Conservation (phyloP, 2,797 vertebrate species). For the Myotis findleyi region DNA sequence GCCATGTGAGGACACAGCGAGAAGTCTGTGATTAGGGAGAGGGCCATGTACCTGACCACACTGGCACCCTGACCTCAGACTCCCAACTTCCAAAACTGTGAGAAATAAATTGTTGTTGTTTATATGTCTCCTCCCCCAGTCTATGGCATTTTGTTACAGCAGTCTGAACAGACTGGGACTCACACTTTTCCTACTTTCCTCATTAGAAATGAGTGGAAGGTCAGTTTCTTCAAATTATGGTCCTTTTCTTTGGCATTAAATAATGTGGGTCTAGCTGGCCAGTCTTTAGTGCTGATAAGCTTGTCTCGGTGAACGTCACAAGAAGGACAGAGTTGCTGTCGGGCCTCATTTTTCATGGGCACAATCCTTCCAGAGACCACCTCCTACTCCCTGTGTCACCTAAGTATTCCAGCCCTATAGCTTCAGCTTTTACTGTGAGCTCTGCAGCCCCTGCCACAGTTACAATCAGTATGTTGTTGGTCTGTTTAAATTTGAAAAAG, state of each 20-base stretch:
- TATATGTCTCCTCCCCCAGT: neutral
- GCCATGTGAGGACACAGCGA: fast-evolving
- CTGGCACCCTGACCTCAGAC: neutral
- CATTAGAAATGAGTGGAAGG: neutral
- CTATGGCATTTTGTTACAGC: neutral
- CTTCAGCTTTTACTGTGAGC: neutral
- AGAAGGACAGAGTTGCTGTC: neutral
- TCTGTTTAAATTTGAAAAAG: neutral
- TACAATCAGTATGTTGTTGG: neutral
- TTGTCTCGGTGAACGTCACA: neutral
- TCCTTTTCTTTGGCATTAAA: neutral
- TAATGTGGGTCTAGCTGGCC: neutral
- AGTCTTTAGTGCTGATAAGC: neutral
- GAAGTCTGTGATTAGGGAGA: neutral
- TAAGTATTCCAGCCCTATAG: fast-evolving
- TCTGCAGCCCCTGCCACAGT: neutral
- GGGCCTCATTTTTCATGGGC: neutral
- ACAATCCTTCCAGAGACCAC: fast-evolving
- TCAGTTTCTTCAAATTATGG: neutral
- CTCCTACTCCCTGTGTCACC: neutral
- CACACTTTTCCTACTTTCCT: slow-evolving; percentile 82
- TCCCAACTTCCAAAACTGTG: neutral
- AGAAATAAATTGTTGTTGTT: neutral
- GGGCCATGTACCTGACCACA: neutral
- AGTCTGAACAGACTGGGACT: neutral